A percentile compares a stretch with the other conserved stretches of the same genome.
These are phyloP conservation scores for Tragelaphus imberbis DNA, from an alignment of 2,113 vertebrate species.

Conservation along the genomic window DNA sequence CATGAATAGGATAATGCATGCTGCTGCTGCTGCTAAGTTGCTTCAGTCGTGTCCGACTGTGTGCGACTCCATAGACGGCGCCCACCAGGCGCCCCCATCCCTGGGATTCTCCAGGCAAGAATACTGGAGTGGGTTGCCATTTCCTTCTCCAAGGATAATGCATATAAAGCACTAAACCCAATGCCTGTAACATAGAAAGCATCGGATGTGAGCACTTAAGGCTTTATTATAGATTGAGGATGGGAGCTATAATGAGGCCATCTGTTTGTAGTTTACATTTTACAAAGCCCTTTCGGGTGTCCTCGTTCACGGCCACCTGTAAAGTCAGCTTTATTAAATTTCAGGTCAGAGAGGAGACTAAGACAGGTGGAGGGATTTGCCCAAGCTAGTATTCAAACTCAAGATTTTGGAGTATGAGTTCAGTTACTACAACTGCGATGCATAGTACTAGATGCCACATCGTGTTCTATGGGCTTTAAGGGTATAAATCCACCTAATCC, in stretches of 20 bases:
- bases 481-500: neutral
- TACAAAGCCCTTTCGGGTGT: neutral
- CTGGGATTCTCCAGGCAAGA: too few relatives aligned
- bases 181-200: neutral
- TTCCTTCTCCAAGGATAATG: neutral
- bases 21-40: too few relatives aligned
- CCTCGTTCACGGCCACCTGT: neutral
- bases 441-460: neutral
- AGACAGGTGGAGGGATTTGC: neutral
- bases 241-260: neutral
- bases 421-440: neutral
- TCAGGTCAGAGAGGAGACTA: neutral
- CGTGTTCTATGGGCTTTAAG: neutral
- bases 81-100: too few relatives aligned
- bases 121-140: too few relatives aligned
- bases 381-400: neutral
- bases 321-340: neutral
- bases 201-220: neutral
- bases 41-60: too few relatives aligned
- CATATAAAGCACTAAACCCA: neutral
- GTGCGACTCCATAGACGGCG: too few relatives aligned
- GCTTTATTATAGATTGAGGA: neutral
- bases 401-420: neutral
- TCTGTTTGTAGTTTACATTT: neutral
- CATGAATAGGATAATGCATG: neutral